phyloP scores from a whole-genome alignment of 2,113 vertebrate species.

The Furnarius figulus region DNA sequence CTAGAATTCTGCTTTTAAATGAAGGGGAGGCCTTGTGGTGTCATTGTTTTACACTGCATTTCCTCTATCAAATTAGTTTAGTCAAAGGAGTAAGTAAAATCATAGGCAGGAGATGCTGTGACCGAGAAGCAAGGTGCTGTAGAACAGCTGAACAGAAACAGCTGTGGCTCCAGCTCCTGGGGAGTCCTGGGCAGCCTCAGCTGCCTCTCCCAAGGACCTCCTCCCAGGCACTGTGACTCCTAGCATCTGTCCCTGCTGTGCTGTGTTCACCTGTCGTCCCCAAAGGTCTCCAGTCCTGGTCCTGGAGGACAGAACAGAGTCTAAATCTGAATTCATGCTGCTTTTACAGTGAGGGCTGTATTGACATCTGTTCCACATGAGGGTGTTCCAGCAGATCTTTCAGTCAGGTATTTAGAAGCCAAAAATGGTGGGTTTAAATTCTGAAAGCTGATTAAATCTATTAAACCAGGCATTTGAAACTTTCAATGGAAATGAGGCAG shows the following conservation, averaged over 20 bases:
- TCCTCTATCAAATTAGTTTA: not conserved
- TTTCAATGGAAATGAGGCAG: not conserved
- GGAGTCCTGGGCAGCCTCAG: not conserved
- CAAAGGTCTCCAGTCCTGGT: fast-evolving
- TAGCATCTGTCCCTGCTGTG: fast-evolving
- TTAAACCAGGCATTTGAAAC: not conserved
- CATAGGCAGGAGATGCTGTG: not conserved
- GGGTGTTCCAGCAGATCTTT: not conserved
- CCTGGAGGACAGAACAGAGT: not conserved
- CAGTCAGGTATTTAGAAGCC: not conserved
- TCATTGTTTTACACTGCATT: not conserved
- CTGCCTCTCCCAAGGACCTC: not conserved
- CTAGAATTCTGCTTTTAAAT: not conserved
- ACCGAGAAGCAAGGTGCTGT: not conserved
- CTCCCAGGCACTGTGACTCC: not conserved
- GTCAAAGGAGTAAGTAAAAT: not conserved
- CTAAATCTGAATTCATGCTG: not conserved
- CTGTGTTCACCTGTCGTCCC: fast-evolving
- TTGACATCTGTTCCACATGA: not conserved
- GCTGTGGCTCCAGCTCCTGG: not conserved
- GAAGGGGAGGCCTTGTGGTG: not conserved
- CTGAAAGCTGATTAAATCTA: not conserved
- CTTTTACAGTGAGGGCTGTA: not conserved
- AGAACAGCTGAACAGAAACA: not conserved
- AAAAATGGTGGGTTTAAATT: not conserved